Percentiles rank a stretch among this genome's conserved stretches.
Conservation (phyloP, 2,113 vertebrate species). For the Hiodon alosoides region DNA sequence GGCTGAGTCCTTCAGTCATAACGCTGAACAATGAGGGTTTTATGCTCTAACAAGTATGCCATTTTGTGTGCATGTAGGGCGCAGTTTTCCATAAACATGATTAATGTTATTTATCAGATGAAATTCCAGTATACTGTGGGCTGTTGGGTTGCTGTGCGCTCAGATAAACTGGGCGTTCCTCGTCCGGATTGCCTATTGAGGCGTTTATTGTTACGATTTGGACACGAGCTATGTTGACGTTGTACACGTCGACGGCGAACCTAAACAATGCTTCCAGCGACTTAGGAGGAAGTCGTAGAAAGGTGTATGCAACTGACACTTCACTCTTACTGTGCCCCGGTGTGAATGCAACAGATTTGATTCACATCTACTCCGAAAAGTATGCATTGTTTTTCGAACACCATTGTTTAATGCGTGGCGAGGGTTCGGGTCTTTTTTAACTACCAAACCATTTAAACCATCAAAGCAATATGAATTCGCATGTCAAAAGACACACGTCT, state of each 20-base stretch:
- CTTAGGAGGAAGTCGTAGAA: slow-evolving; percentile 24
- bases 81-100: slow-evolving; percentile 10
- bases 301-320: slow-evolving; percentile 19
- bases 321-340: slow-evolving; percentile 12
- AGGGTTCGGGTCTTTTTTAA: too few species aligned
- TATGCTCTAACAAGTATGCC: not conserved
- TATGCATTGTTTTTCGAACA: too few species aligned
- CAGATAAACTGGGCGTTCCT: not conserved
- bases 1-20: not conserved
- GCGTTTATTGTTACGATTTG: slow-evolving; percentile 27
- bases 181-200: not conserved
- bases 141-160: not conserved
- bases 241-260: slow-evolving; percentile 17
- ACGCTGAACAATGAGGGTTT: slow-evolving; percentile 5
- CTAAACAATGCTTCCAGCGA: slow-evolving; percentile 27
- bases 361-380: slow-evolving; percentile 1
- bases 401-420: too few species aligned
- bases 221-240: slow-evolving; percentile 4
- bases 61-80: not conserved
- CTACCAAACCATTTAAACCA: too few species aligned
- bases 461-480: too few species aligned
- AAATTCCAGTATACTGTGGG: not conserved
- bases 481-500: too few species aligned
- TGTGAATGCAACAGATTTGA: not conserved
- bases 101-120: slow-evolving; percentile 5